A percentile compares a stretch with the other conserved stretches of the same genome.
Conservation (phyloP, 2,888 invertebrate species). For the Pycnomerus fuliginosus region DNA sequence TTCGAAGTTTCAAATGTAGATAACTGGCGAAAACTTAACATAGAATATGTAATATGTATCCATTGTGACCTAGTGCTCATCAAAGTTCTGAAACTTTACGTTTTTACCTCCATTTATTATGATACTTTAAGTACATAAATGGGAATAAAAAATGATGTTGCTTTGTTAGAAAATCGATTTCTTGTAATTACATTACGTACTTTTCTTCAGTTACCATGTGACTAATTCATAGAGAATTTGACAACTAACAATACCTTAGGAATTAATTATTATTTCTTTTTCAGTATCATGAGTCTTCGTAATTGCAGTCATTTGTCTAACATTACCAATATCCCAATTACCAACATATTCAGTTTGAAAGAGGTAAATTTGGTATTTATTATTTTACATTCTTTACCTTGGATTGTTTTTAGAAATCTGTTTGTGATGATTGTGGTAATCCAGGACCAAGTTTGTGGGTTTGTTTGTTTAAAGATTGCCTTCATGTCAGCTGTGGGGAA, state of each 20-base stretch:
- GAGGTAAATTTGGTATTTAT: constrained; percentile 34
- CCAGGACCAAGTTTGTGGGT: constrained; percentile 83
- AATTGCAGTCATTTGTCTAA: constrained; percentile 44
- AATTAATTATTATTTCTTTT: constrained; percentile 11
- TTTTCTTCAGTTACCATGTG: too few species aligned
- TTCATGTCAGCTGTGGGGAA: constrained; percentile 82
- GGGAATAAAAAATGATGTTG: too few species aligned
- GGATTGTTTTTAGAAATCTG: constrained; percentile 51
- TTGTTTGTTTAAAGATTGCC: constrained; percentile 77
- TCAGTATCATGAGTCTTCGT: constrained; percentile 31
- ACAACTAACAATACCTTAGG: neutral
- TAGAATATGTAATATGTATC: too few species aligned
- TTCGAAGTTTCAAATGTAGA: too few species aligned
- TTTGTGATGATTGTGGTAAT: constrained; percentile 73
- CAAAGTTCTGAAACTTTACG: too few species aligned
- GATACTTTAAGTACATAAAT: too few species aligned
- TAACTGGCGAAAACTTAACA: too few species aligned
- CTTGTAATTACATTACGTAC: too few species aligned
- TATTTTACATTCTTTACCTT: constrained; percentile 2
- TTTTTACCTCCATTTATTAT: too few species aligned
- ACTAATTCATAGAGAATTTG: neutral
- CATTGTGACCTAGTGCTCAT: too few species aligned
- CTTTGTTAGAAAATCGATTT: too few species aligned
- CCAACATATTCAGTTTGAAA: constrained; percentile 40
- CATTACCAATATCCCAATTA: constrained; percentile 44